Conservation (phyloP, 2,888 invertebrate genomes). For the Noctua pronuba region DNA sequence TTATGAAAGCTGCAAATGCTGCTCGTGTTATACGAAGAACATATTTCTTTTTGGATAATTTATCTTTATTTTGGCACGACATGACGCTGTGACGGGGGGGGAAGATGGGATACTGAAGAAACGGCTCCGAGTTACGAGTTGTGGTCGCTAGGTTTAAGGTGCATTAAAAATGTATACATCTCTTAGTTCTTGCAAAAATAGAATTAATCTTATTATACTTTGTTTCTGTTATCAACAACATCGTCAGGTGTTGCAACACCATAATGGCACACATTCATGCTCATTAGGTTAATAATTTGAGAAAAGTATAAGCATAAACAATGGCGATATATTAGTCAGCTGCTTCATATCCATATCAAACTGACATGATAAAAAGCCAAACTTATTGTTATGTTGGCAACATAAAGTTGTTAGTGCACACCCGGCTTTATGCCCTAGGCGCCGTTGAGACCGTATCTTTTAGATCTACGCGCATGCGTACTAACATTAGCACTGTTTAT, state of each 20-base stretch:
- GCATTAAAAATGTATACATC: not conserved
- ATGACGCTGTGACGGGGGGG: too few relatives aligned
- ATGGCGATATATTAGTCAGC: constrained; percentile 39
- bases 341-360: constrained; percentile 48
- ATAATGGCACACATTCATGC: not conserved
- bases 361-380: constrained; percentile 38
- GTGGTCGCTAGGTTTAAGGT: not conserved
- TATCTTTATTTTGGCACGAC: too few relatives aligned
- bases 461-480: constrained; percentile 81
- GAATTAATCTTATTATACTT: not conserved
- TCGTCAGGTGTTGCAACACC: not conserved
- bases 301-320: constrained; percentile 29
- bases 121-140: too few relatives aligned
- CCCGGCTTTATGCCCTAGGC: constrained; percentile 69
- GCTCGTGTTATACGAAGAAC: not conserved
- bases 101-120: too few relatives aligned
- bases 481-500: constrained; percentile 78
- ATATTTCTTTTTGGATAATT: too few relatives aligned
- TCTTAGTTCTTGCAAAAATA: not conserved
- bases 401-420: constrained; percentile 56
- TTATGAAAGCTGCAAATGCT: not conserved
- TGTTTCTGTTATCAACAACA: constrained; percentile 8
- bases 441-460: constrained; percentile 75
- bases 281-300: constrained; percentile 25
- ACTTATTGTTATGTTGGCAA: constrained; percentile 52